These are phyloP conservation scores for Danionella cerebrum DNA, from an alignment of 2,113 vertebrate genomes.

Conservation along the genomic window DNA sequence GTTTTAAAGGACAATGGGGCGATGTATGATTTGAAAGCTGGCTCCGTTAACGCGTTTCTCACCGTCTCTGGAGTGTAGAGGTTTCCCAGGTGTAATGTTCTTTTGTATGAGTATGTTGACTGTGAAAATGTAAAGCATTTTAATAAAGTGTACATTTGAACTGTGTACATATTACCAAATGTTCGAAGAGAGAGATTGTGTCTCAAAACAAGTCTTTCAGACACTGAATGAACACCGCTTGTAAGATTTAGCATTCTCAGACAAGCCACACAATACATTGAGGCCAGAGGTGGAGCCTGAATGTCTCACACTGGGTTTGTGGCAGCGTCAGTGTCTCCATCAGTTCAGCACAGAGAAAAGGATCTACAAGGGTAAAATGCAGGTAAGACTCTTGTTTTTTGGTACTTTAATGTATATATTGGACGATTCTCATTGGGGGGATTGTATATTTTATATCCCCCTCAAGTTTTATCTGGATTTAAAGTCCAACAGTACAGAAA, in stretches of 20 bases:
- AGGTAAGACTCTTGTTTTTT: not conserved
- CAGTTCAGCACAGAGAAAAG: not conserved
- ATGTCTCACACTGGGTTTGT: not conserved
- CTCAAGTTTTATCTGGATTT: too few species aligned
- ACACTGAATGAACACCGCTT: not conserved
- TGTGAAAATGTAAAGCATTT: conserved; percentile 21
- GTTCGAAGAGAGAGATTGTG: too few species aligned
- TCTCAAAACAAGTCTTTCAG: not conserved
- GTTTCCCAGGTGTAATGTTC: too few species aligned
- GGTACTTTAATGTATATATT: too few species aligned
- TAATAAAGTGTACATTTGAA: conserved; percentile 35
- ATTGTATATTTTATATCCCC: too few species aligned
- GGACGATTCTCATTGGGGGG: too few species aligned
- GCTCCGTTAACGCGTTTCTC: too few species aligned
- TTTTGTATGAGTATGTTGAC: conserved; percentile 9
- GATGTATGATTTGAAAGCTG: not conserved
- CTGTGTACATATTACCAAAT: not conserved
- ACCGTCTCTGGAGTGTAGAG: not conserved
- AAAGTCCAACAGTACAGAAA: too few species aligned
- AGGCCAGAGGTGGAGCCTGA: not conserved
- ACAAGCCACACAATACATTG: not conserved
- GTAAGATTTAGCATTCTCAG: not conserved
- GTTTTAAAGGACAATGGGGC: not conserved
- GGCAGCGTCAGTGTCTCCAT: not conserved
- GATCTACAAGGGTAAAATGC: not conserved